phyloP scores from a whole-genome alignment of 2,113 vertebrate genomes.

The Onychostruthus taczanowskii region DNA sequence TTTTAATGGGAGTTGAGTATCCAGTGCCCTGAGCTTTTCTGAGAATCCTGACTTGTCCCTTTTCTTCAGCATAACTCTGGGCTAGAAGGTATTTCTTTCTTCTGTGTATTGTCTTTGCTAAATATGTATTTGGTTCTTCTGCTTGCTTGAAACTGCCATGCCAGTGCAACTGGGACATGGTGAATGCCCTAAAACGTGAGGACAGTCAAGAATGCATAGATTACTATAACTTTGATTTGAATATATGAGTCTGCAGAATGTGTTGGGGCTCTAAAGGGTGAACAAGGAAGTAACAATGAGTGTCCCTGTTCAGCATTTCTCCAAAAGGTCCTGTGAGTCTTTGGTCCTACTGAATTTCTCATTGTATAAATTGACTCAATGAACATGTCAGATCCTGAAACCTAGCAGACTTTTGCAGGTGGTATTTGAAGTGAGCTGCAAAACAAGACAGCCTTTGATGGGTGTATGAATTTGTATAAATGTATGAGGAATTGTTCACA shows the following conservation, averaged over 20 bases:
- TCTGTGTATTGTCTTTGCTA: not conserved
- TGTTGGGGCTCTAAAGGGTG: not conserved
- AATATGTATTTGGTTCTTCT: not conserved
- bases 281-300: not conserved
- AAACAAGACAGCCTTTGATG: conserved; percentile 32
- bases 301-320: not conserved
- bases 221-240: not conserved
- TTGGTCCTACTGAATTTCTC: not conserved
- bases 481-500: conserved; percentile 1
- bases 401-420: not conserved
- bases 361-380: not conserved
- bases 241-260: not conserved
- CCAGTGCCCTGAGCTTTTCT: not conserved
- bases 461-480: conserved; percentile 2
- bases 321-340: not conserved
- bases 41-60: not conserved
- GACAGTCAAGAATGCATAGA: not conserved
- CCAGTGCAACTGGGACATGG: not conserved
- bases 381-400: conserved; percentile 4
- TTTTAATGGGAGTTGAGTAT: not conserved
- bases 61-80: not conserved
- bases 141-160: not conserved
- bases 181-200: not conserved
- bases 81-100: not conserved
- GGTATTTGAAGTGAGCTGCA: not conserved